Percentiles rank a stretch among this genome's conserved stretches.
phyloP scores from a whole-genome alignment of 2,888 invertebrate species.

The Opisthograptis luteolata region DNA sequence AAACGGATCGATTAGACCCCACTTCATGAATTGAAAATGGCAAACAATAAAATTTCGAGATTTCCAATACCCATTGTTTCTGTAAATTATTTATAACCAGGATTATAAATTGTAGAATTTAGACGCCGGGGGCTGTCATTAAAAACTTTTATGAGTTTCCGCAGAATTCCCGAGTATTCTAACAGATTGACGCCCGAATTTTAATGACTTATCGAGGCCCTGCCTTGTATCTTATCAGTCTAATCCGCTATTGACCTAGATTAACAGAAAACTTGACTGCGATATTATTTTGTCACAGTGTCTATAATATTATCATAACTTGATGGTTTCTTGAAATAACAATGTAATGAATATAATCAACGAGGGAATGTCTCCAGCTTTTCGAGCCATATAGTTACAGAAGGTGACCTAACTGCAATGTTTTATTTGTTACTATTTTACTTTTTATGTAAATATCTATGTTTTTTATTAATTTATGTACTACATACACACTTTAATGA shows the following conservation, averaged over 20 bases:
- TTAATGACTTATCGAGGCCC: slow-evolving; percentile 48
- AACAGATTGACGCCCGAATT: slow-evolving; percentile 55
- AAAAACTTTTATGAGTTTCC: slow-evolving; percentile 66
- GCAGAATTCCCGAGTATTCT: slow-evolving; percentile 50
- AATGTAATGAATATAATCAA: not conserved
- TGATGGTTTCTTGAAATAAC: too few species aligned
- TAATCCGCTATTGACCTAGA: slow-evolving; percentile 24
- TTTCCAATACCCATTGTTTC: slow-evolving; percentile 42
- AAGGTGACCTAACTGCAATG: too few species aligned
- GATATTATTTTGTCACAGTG: not conserved
- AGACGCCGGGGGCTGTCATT: slow-evolving; percentile 54
- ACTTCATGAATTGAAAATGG: not conserved
- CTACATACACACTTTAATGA: too few species aligned
- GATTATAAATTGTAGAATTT: slow-evolving; percentile 58
- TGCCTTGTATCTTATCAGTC: slow-evolving; percentile 21
- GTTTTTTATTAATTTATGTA: too few species aligned
- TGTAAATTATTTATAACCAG: slow-evolving; percentile 40
- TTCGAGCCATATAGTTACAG: too few species aligned
- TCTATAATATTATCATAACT: too few species aligned
- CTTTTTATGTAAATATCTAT: too few species aligned
- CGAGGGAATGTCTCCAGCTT: too few species aligned
- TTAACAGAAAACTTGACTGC: slow-evolving; percentile 4
- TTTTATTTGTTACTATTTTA: too few species aligned
- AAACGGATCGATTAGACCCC: not conserved
- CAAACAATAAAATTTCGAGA: slow-evolving; percentile 19